Base-by-base conservation (phyloP, 37 sponge, comb jelly and placozoan genomes). In the Chondrosia reniformis region DNA sequence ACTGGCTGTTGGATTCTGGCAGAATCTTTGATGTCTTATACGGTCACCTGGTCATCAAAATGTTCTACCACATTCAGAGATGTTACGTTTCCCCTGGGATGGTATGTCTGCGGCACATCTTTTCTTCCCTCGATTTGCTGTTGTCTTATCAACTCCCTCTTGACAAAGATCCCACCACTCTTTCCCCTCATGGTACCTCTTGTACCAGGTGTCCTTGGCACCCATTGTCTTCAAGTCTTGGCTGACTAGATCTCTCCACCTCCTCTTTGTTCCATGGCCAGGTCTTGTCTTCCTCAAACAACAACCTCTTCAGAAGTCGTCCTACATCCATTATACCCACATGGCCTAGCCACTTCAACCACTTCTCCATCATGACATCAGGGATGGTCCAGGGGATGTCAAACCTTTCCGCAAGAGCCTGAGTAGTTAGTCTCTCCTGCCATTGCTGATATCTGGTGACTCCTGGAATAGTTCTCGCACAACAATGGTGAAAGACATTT, bases 331-430 rank as follows among this genome's bases (percentile, higher is more conserved):
- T 71, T 42, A 37, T 42, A 19, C 73, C 73, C 40, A 71, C 44
- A 71, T 71, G 73, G n/a, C 73, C 73, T 22, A 71, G 73, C 73
- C 73, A 71, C 73, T 71, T 36, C 73, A 71, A 71, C 73, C 73
- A 8, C 38, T 22, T 13, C 44, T 71, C 73, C 38, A 71, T 71
- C 8, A 71, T 31, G 39, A 71, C n/a, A 22, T 71, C 40, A 13
- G 45, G 42, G 44, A 36, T 41, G 39, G 73, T 42, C 73, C 39
- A 71, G n/a, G 19, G 13, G 41, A 71, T 71, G 73, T 22, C 45
- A 31, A 33, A 71, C 40, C 73, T 71, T 13, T 71, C 45, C 12
- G 73, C 73, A 42, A 71, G 73, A 41, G 73, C n/a, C 73, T 42
- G 12, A 6, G 73, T 42, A 36, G 73, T 71, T 22, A 71, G 33